Conservation (phyloP, 2,113 vertebrate genomes). For the Chaenogobius annularis region DNA sequence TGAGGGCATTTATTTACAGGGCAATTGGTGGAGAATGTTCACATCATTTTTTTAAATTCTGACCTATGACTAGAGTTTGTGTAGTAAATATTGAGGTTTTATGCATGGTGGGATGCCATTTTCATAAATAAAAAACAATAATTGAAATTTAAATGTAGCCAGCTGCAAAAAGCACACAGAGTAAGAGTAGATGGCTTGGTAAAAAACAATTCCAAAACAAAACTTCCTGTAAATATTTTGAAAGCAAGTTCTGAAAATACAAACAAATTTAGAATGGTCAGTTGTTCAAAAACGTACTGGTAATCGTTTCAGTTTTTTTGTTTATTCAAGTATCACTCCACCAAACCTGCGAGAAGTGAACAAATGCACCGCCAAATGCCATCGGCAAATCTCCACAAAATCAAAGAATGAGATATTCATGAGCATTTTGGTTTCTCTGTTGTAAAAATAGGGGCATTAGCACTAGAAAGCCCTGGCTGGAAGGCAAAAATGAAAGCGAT, state of each 20-base stretch:
- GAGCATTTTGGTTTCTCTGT: not conserved
- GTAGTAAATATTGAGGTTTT: not conserved
- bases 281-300: not conserved
- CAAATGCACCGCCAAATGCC: not conserved
- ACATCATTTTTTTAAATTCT: not conserved
- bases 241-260: not conserved
- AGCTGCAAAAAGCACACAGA: not conserved
- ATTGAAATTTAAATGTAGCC: not conserved
- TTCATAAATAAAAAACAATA: conserved; percentile 5
- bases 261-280: not conserved
- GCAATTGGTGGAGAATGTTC: not conserved
- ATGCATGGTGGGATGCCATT: conserved; percentile 1
- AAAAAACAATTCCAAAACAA: not conserved
- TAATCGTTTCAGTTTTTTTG: not conserved
- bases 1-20: not conserved
- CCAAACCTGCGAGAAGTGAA: not conserved
- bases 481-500: conserved; percentile 2
- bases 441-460: not conserved
- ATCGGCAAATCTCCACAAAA: not conserved
- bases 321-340: not conserved
- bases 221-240: not conserved
- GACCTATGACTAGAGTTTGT: not conserved
- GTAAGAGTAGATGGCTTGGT: not conserved
- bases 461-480: not conserved
- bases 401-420: conserved; percentile 8